phyloP scores from a whole-genome alignment of 2,797 vertebrate species.

The Enteromius trimaculatus region DNA sequence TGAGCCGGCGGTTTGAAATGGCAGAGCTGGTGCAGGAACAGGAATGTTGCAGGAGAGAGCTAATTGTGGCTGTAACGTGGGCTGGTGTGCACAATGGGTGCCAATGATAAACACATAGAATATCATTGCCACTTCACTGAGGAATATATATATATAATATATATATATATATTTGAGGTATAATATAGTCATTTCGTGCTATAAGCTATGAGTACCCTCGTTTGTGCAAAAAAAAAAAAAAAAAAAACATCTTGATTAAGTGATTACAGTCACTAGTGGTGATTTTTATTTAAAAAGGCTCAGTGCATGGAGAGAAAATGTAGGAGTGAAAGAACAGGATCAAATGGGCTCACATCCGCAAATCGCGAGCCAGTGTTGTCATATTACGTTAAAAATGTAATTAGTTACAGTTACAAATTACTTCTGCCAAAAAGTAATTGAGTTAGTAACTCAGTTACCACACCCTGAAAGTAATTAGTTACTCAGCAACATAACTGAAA shows the following conservation, averaged over 20 bases:
- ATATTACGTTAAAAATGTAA: no score
- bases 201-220: neutral
- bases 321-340: neutral
- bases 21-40: slow-evolving; percentile 31
- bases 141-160: neutral
- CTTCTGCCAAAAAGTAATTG: no score
- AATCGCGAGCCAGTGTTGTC: no score
- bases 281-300: neutral
- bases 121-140: slow-evolving; percentile 14
- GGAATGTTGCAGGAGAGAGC: slow-evolving; percentile 49
- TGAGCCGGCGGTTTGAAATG: slow-evolving; percentile 51
- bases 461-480: no score
- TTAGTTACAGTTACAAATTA: no score
- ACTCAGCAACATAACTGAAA: no score
- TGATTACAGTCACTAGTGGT: neutral
- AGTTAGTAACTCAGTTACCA: no score
- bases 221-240: neutral
- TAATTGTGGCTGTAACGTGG: slow-evolving; percentile 57
- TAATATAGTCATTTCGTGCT: neutral
- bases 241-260: neutral
- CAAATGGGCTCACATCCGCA: neutral
- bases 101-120: slow-evolving; percentile 48
- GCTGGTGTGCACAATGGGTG: slow-evolving; percentile 43
- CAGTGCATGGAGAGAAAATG: neutral
- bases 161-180: neutral